phyloP scores from a whole-genome alignment of 2,797 vertebrate genomes.

The Limosa lapponica region DNA sequence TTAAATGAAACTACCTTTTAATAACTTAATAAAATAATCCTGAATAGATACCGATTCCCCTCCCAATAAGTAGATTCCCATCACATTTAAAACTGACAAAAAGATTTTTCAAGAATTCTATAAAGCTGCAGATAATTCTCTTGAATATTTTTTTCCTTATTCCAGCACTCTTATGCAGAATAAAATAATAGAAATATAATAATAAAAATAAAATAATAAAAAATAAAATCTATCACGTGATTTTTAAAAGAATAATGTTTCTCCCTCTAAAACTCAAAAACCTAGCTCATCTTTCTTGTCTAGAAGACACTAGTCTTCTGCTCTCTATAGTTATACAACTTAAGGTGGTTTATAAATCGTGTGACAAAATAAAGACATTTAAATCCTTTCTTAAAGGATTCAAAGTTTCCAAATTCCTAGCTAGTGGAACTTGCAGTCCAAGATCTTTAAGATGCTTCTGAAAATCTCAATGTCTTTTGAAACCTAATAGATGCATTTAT shows the following conservation, averaged over 20 bases:
- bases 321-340: neutral
- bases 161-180: neutral
- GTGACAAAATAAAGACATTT: neutral
- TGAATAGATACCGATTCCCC: neutral
- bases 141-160: neutral
- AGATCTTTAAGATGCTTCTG: neutral
- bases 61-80: neutral
- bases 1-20: neutral
- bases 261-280: neutral
- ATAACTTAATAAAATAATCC: slow-evolving; percentile 26
- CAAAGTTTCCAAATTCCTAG: neutral
- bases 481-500: neutral
- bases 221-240: neutral
- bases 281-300: neutral
- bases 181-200: too few relatives aligned
- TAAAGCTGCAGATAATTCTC: neutral
- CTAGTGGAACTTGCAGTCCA: neutral
- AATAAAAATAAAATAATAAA: neutral
- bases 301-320: neutral
- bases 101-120: neutral
- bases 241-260: neutral
- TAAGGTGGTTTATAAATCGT: neutral
- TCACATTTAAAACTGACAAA: neutral
- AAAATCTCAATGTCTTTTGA: neutral
- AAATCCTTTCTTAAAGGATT: neutral